Evolutionary conservation across 2,888 invertebrate species (phyloP).

Genomic region (Ectobius pallidus): DNA sequence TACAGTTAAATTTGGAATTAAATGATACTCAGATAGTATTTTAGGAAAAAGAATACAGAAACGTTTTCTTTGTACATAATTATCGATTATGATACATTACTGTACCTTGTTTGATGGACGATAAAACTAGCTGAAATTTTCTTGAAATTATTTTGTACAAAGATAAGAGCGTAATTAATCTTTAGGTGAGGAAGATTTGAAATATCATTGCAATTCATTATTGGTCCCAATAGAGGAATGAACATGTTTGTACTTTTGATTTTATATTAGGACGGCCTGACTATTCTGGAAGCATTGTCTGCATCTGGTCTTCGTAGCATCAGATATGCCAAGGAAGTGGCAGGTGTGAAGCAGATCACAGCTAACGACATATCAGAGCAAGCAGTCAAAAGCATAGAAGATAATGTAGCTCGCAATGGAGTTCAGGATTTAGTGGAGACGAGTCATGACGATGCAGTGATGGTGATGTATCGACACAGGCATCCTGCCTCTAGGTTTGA

Average conservation of each 20-base stretch:
- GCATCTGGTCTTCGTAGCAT: constrained; percentile 96
- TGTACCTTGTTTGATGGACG: too few relatives aligned
- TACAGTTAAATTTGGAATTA: too few relatives aligned
- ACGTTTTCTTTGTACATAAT: too few relatives aligned
- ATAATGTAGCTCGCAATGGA: constrained; percentile 77
- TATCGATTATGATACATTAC: too few relatives aligned
- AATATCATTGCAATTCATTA: not conserved
- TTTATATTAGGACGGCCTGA: constrained; percentile 60
- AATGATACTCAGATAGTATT: too few relatives aligned
- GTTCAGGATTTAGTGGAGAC: constrained; percentile 76
- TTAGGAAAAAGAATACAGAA: too few relatives aligned
- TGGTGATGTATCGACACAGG: constrained; percentile 83
- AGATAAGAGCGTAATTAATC: too few relatives aligned
- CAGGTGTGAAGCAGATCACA: constrained; percentile 77
- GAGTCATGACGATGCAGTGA: constrained; percentile 88
- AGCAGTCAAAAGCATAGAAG: constrained; percentile 86
- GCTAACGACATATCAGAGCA: constrained; percentile 88
- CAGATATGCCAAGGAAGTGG: constrained; percentile 93
- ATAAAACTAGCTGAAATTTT: too few relatives aligned
- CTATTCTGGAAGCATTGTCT: constrained; percentile 90
- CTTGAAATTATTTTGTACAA: too few relatives aligned
- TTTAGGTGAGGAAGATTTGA: not conserved
- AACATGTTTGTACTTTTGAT: too few relatives aligned
- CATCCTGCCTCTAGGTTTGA: constrained; percentile 73
- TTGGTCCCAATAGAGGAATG: too few relatives aligned